Evolutionary conservation across 1,140 invertebrate genomes (phyloP).

Genomic region (Callitettix versicolor): DNA sequence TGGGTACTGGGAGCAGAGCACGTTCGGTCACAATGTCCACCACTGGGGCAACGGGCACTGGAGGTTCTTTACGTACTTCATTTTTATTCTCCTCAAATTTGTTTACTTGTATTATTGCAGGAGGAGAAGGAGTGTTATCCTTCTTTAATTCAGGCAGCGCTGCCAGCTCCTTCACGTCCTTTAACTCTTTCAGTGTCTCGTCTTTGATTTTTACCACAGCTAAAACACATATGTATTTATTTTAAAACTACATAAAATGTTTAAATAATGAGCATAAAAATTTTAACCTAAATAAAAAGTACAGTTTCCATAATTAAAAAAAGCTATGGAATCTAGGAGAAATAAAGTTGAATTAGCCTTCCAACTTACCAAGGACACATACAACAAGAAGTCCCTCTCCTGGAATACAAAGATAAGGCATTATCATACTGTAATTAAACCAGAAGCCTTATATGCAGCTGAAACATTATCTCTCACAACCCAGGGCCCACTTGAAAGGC

Average conservation of each 20-base stretch:
- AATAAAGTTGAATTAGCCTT: too few relatives aligned
- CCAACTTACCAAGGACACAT: too few relatives aligned
- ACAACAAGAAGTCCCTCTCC: too few relatives aligned
- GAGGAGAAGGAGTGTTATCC: background rate
- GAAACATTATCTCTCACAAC: too few relatives aligned
- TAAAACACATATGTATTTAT: background rate
- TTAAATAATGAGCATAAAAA: too few relatives aligned
- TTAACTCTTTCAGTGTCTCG: slow-evolving; percentile 14
- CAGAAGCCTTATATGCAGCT: too few relatives aligned
- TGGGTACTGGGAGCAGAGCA: background rate
- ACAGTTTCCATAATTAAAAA: too few relatives aligned
- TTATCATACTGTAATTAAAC: too few relatives aligned
- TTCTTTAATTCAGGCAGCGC: slow-evolving; percentile 14
- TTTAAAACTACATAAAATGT: background rate
- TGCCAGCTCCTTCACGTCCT: slow-evolving; percentile 10
- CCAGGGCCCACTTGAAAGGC: too few relatives aligned
- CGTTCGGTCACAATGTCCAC: slow-evolving; percentile 14
- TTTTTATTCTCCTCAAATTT: background rate
- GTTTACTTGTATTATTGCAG: background rate
- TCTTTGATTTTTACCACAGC: slow-evolving; percentile 15
- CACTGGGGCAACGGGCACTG: slow-evolving; percentile 38
- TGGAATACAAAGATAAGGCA: too few relatives aligned
- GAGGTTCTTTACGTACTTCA: slow-evolving; percentile 37
- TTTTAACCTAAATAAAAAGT: too few relatives aligned
- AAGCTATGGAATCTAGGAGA: too few relatives aligned